Evolutionary conservation across 2,113 vertebrate species (phyloP), one percentile per base, ranked within the genome.

Genomic region (Microcebus jonahi): DNA sequence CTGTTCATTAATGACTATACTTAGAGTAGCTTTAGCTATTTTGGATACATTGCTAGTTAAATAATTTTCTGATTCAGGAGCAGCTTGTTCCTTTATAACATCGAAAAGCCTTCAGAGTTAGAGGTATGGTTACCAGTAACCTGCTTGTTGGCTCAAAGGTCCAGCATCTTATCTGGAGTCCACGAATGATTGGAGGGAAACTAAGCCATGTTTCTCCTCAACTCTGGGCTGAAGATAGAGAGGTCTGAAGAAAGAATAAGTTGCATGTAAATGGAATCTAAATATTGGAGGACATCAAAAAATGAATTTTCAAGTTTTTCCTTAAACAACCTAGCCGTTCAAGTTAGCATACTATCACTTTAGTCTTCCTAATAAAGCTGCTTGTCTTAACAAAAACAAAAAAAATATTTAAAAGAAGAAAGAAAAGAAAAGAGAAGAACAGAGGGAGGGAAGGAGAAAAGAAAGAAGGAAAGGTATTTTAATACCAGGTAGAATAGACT

Each of bases 341-440:
- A 67, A 48, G 42, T 65, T 6, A 84, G 29, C 61, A 65, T 23
- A 48, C 12, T 14, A n/a, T 84, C 59, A 84, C 20, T 34, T 84
- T 20, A 63, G 23, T 63, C 25, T 63, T 45, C 57, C 80, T 31
- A 63, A 63, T 7, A 45, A 63, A 63, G 14, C 23, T 42, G 25
- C 25, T 77, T 77, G 8, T 61, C 59, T 61, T 61, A 5, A 36
- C 9, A 2, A 6, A 10, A 21, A 42, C 4, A 42, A 20, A 21
- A 57, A 57, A 57, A 57, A 6, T 12, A 48, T 48, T 57, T 20
- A 57, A 57, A 57, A 57, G 55, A 57, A 2, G 68, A 23, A 3
- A 10, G 18, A 2, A 2, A 20, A 4, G 17, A 7, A 20, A 2
- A 12, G 68, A n/a, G 4, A 36, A 36, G n/a, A 9, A 20, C 18